phyloP scores from a whole-genome alignment of 2,888 invertebrate genomes.

The Drosophila kokeensis region DNA sequence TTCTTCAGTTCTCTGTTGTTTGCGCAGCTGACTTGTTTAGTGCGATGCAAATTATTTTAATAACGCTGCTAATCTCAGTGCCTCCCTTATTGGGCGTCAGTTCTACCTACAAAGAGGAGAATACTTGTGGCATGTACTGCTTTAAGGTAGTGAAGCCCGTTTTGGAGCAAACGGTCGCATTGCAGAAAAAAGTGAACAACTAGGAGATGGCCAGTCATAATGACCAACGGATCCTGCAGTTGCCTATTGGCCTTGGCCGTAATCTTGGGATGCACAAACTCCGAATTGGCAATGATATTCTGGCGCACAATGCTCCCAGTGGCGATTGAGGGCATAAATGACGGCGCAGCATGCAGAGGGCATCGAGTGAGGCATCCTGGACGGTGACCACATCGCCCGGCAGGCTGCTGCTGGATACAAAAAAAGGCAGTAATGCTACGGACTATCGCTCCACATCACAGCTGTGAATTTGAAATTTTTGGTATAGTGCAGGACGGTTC shows the following conservation, averaged over 20 bases:
- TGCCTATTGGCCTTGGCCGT: constrained; percentile 98
- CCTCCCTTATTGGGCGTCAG: background rate
- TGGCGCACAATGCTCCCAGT: constrained; percentile 94
- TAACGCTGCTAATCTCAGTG: background rate
- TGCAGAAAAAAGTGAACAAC: background rate
- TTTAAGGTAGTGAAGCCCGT: background rate
- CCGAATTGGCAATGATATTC: constrained; percentile 89
- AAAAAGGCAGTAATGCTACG: too few species aligned
- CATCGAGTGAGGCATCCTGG: constrained; percentile 95
- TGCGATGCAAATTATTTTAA: background rate
- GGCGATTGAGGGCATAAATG: constrained; percentile 94
- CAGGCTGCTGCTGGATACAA: constrained; percentile 87
- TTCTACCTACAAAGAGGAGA: rapidly evolving
- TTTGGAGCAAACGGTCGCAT: background rate
- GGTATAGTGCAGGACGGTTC: too few species aligned
- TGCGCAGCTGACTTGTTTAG: background rate
- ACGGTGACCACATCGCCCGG: constrained; percentile 92
- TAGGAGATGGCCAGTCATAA: constrained; percentile 97
- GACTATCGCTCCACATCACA: too few species aligned
- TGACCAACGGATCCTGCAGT: constrained; percentile 98
- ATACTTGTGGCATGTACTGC: background rate
- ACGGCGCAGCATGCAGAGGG: constrained; percentile 95
- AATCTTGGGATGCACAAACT: constrained; percentile 95
- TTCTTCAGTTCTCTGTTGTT: background rate
- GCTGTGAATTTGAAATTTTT: too few species aligned